Conservation (phyloP, 2,113 vertebrate species). For the Felis chaus region DNA sequence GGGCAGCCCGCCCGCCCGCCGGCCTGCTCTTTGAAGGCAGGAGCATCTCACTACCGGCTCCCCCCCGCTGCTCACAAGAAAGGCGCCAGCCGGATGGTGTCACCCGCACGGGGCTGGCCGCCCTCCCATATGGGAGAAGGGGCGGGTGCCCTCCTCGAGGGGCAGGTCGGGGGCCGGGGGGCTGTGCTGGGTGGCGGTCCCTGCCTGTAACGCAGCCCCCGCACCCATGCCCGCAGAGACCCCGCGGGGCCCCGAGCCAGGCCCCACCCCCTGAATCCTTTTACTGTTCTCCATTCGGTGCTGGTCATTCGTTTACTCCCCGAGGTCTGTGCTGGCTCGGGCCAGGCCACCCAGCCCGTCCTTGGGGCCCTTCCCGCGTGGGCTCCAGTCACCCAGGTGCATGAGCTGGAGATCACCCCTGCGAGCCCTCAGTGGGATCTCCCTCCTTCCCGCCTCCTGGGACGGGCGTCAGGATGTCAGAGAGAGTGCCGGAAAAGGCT, state of each 20-base stretch:
- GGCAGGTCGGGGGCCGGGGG: neutral
- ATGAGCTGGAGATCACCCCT: neutral
- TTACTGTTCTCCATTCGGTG: neutral
- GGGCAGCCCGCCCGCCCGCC: rapidly evolving
- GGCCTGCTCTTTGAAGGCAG: neutral
- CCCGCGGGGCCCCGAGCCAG: neutral
- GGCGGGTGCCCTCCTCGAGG: neutral
- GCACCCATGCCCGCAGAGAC: rapidly evolving
- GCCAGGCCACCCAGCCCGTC: neutral
- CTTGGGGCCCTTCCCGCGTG: rapidly evolving
- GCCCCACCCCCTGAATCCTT: neutral
- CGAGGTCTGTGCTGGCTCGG: rapidly evolving
- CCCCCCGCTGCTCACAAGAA: neutral
- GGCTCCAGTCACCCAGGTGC: neutral
- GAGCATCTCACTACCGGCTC: neutral
- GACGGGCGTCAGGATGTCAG: neutral
- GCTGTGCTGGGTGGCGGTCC: neutral
- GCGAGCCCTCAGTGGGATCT: rapidly evolving
- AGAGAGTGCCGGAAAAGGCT: neutral
- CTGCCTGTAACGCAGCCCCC: neutral
- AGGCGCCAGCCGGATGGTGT: neutral
- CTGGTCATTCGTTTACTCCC: too few species aligned
- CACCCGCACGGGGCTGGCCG: neutral
- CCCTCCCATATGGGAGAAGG: neutral
- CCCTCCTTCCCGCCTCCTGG: neutral